phyloP scores from a whole-genome alignment of 2,797 vertebrate genomes.

The Lacerta viridis region DNA sequence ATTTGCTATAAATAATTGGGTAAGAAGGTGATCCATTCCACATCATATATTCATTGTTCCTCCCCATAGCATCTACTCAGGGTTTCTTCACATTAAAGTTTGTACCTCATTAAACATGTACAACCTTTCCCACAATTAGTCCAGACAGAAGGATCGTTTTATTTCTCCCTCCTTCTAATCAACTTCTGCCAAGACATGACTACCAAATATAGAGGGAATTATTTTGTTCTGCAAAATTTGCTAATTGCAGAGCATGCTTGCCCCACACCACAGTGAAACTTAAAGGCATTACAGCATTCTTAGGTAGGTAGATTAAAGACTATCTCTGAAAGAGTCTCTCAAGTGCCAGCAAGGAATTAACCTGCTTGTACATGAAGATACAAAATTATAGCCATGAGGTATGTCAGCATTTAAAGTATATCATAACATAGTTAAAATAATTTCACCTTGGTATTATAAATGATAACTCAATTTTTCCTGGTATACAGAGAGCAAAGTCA shows the following conservation, averaged over 20 bases:
- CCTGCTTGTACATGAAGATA: constrained; percentile 11
- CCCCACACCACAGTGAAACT: constrained; percentile 12
- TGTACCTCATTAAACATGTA: neutral
- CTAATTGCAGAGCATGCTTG: constrained; percentile 28
- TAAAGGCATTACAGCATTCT: neutral
- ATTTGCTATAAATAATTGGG: neutral
- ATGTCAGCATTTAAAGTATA: constrained; percentile 6
- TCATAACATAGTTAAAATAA: constrained; percentile 35
- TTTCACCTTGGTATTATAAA: constrained; percentile 43
- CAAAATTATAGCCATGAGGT: constrained; percentile 20
- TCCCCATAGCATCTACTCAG: neutral
- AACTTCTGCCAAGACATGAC: constrained; percentile 11
- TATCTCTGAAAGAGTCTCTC: constrained; percentile 16
- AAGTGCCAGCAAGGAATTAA: constrained; percentile 19
- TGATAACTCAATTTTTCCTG: constrained; percentile 14
- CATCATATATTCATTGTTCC: neutral
- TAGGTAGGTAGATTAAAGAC: constrained; percentile 21
- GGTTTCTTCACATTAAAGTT: neutral
- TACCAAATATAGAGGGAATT: neutral
- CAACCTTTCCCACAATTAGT: neutral
- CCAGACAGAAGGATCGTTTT: neutral
- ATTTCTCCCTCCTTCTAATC: neutral
- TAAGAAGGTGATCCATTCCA: neutral
- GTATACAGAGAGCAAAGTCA: neutral
- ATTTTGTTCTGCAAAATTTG: constrained; percentile 20